Evolutionary conservation across 2,113 vertebrate species (phyloP).

Genomic region (Phycodurus eques): DNA sequence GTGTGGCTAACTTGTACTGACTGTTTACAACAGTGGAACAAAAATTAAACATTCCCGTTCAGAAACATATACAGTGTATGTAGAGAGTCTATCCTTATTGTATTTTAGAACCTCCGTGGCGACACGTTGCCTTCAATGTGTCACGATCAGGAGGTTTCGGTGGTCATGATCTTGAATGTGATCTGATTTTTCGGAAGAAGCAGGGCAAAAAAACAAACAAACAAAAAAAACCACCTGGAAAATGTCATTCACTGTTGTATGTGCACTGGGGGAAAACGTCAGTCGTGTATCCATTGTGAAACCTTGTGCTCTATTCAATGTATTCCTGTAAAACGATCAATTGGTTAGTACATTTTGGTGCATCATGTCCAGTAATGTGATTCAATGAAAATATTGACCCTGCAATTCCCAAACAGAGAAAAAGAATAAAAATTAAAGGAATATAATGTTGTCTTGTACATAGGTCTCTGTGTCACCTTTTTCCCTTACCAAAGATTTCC

Average conservation of each 20-base stretch:
- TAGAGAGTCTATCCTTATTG: constrained; percentile 75
- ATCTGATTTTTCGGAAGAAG: constrained; percentile 25
- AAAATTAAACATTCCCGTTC: constrained; percentile 59
- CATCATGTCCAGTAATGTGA: constrained; percentile 95
- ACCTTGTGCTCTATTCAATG: constrained; percentile 91
- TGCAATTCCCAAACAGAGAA: constrained; percentile 87
- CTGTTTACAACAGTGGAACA: constrained; percentile 74
- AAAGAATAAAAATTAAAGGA: constrained; percentile 88
- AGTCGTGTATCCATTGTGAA: constrained; percentile 93
- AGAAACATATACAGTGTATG: constrained; percentile 70
- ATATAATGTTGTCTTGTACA: constrained; percentile 41
- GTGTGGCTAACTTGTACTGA: constrained; percentile 72
- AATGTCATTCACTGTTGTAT: constrained; percentile 83
- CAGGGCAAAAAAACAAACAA: constrained; percentile 16
- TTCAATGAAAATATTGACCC: constrained; percentile 84
- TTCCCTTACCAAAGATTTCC: background rate
- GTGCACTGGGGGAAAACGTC: constrained; percentile 86
- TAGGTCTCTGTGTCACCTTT: constrained; percentile 11
- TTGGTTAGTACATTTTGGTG: constrained; percentile 80
- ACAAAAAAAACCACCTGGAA: constrained; percentile 63
- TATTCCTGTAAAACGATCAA: constrained; percentile 91
- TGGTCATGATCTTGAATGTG: constrained; percentile 65
- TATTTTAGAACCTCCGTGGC: constrained; percentile 62
- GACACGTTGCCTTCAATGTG: constrained; percentile 55
- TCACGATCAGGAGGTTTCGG: constrained; percentile 55